Evolutionary conservation across 2,113 vertebrate genomes (phyloP).

Genomic region (Acanthochromis polyacanthus): DNA sequence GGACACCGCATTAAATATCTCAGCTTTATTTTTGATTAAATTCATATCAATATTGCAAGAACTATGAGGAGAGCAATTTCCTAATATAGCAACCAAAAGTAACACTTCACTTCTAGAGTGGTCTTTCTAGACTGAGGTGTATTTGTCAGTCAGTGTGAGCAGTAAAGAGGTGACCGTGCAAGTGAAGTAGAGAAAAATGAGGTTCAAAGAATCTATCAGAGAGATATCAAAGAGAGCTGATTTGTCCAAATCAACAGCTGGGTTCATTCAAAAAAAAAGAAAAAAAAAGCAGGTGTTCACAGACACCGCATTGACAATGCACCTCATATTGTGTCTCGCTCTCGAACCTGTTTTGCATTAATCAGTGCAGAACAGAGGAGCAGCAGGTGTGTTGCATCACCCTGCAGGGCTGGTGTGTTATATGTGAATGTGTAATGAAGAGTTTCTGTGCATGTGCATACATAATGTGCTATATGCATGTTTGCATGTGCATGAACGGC

Average conservation of each 20-base stretch:
- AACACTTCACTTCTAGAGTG: no score
- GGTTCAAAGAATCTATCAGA: no score
- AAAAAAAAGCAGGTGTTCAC: background rate
- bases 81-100: no score
- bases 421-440: background rate
- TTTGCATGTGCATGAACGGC: background rate
- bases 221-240: background rate
- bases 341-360: conserved; percentile 24
- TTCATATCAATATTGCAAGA: no score
- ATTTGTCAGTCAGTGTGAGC: no score
- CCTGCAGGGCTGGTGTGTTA: background rate
- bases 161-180: no score
- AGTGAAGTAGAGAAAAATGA: no score
- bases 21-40: no score
- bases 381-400: conserved; percentile 39
- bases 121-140: no score
- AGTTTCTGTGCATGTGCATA: background rate
- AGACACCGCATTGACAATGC: background rate
- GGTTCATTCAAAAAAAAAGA: no score
- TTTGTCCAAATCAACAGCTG: background rate
- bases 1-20: no score
- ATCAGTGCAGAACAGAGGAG: conserved; percentile 25
- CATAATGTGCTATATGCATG: background rate
- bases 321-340: conserved; percentile 1
- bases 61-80: no score